Base-by-base conservation (phyloP, 2,888 invertebrate genomes). In the Axea sp. region DNA sequence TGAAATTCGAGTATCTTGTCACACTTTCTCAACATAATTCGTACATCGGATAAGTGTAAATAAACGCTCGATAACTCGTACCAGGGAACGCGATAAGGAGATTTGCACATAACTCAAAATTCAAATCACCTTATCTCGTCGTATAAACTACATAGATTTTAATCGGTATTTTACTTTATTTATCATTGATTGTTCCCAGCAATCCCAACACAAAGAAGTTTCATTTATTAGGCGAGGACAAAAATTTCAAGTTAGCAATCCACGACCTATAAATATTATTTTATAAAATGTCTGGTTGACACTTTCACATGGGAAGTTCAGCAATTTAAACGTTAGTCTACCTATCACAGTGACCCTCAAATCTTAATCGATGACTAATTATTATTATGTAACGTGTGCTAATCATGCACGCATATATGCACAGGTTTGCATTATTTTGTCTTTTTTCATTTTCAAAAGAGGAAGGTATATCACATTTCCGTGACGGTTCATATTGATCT, bases 331-430 rank as follows among this genome's bases (percentile, higher is more conserved):
- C 64, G 59, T 79, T 76, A 72, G 75, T 76, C 77, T 80, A 80
- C 76, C 82, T 84, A 84, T 84, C 84, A 84, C 84, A 84, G 83
- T 83, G 82, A 80, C 77, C 77, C 81, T 77, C 73, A 49, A 71
- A 55, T 73, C 72, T 80, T 60, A 76, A 75, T 49, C 45, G 59
- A 73, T 76, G 73, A 74, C 49, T 74, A 75, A 39, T 37, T 33
- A 30, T 65, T 57, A 57, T 24, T 35, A 33, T 28, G 33, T 24
- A 24, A 51, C 17, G 9, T 60, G 24, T 74, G 78, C 64, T 49
- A 76, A 76, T 62, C 49, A 72, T n/a, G 17, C 31, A 73, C 67
- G 41, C 73, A 51, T 72, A 76, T 73, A 41, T 75, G 73, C 75
- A 74, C 22, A 64, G 14, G 8, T 68, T 31, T 41, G n/a, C 35